phyloP scores from a whole-genome alignment of 2,797 vertebrate species.

The Melanotaenia maccullochi region DNA sequence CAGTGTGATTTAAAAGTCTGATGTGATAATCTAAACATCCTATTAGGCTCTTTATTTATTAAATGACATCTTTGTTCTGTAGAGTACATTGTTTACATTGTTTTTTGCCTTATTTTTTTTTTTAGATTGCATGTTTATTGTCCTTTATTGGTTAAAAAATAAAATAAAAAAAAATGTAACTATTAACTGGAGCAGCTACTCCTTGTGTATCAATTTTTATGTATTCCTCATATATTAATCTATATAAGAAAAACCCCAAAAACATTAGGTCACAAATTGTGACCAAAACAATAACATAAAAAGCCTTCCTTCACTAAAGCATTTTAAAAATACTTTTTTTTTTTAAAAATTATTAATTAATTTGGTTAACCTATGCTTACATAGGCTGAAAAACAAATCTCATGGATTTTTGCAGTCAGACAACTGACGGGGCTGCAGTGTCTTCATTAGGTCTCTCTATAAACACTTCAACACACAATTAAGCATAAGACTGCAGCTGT shows the following conservation, averaged over 20 bases:
- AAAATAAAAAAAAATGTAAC: neutral
- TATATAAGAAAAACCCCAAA: neutral
- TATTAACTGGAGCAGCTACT: neutral
- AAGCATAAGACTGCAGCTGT: neutral
- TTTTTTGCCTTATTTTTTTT: neutral
- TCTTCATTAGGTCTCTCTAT: slow-evolving; percentile 3
- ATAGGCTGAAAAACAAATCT: neutral
- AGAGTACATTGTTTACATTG: neutral
- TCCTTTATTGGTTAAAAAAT: neutral
- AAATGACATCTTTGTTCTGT: neutral
- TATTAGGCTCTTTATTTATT: neutral
- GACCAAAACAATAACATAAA: neutral
- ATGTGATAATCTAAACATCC: neutral
- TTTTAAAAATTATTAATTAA: neutral
- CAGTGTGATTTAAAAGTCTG: neutral
- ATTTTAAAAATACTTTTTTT: neutral
- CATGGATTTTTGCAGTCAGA: neutral
- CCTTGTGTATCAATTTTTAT: neutral
- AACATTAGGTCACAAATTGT: neutral
- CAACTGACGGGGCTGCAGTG: neutral
- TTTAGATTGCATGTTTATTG: neutral
- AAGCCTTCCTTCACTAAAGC: neutral
- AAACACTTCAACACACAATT: slow-evolving; percentile 1
- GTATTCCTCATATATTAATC: neutral
- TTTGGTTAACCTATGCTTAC: neutral